phyloP scores from a whole-genome alignment of 2,888 invertebrate genomes.

The Coelinius sp. region DNA sequence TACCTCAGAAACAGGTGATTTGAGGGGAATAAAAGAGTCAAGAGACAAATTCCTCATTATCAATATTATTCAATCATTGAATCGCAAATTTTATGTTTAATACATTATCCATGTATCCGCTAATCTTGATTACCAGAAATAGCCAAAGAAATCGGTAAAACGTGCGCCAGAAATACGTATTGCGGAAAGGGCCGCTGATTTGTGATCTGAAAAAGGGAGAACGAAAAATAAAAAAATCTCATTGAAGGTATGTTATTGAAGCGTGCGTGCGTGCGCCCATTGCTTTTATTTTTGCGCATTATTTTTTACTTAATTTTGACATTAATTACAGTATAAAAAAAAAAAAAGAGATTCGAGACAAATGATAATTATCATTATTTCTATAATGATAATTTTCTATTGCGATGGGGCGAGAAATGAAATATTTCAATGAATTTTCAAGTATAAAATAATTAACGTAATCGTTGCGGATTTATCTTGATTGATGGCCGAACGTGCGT shows the following conservation, averaged over 20 bases:
- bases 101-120: background rate
- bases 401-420: conserved; percentile 18
- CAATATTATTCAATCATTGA: background rate
- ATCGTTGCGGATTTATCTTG: conserved; percentile 44
- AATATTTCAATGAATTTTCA: conserved; percentile 19
- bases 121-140: background rate
- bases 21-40: too few species aligned
- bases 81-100: background rate
- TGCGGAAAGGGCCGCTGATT: conserved; percentile 26
- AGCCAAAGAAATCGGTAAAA: background rate
- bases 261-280: conserved; percentile 61
- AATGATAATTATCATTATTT: conserved; percentile 10
- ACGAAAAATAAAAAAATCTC: conserved; percentile 15
- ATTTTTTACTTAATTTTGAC: conserved; percentile 2
- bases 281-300: conserved; percentile 42
- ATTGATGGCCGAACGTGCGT: conserved; percentile 21
- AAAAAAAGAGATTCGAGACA: too few species aligned
- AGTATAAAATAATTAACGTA: conserved; percentile 60
- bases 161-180: conserved; percentile 31
- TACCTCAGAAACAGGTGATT: too few species aligned
- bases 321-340: too few species aligned
- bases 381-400: background rate
- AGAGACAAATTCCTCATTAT: too few species aligned
- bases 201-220: background rate
- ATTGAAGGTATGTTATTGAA: conserved; percentile 64